Evolutionary conservation across 2,113 vertebrate species (phyloP).

Genomic region (Solea senegalensis): DNA sequence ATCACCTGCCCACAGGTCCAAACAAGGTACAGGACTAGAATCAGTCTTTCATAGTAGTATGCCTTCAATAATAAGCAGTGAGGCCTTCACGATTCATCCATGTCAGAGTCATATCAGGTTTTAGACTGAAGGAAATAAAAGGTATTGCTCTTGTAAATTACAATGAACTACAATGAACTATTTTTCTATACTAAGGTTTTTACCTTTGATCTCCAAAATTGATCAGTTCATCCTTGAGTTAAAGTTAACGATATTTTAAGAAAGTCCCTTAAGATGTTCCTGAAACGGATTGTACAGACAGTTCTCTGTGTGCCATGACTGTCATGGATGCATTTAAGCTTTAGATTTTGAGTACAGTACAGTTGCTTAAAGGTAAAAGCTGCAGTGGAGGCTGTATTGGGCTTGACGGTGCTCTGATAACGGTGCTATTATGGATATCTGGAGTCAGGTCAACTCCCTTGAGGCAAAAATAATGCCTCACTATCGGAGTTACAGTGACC

Average conservation of each 20-base stretch:
- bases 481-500: conserved; percentile 36
- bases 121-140: too few relatives aligned
- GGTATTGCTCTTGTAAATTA: too few relatives aligned
- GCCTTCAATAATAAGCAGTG: background rate
- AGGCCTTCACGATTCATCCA: background rate
- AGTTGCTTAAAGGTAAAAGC: background rate
- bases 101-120: too few relatives aligned
- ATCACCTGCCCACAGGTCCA: conserved; percentile 57
- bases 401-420: conserved; percentile 22
- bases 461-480: conserved; percentile 28
- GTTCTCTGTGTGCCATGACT: background rate
- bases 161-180: too few relatives aligned
- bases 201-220: background rate
- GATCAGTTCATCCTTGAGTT: background rate
- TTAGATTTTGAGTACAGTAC: conserved; percentile 8
- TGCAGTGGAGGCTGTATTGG: conserved; percentile 19
- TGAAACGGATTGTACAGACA: background rate
- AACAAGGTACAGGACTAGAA: conserved; percentile 50
- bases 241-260: background rate
- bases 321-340: background rate
- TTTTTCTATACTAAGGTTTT: too few relatives aligned
- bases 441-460: conserved; percentile 32
- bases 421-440: conserved; percentile 22
- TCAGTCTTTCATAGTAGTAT: background rate
- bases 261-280: background rate